Percentiles rank a stretch among this genome's conserved stretches.
Conservation (phyloP, 2,113 vertebrate genomes). For the Ammodramus savannarum region DNA sequence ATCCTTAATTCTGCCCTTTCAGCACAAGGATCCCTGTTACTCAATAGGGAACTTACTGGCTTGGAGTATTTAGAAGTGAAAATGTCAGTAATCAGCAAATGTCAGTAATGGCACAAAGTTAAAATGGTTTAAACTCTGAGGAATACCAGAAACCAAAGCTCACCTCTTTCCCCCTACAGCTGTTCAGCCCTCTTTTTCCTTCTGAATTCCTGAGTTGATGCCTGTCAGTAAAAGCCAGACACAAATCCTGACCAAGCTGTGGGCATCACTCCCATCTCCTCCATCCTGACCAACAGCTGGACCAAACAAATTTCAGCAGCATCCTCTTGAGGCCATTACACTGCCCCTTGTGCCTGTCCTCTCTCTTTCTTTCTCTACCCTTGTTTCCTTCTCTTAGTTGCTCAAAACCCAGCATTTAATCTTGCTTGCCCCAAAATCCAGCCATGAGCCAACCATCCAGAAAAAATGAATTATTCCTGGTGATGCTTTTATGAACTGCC, state of each 20-base stretch:
- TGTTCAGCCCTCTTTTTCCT: neutral
- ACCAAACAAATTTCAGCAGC: neutral
- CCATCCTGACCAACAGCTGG: too few species aligned
- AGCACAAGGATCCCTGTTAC: neutral
- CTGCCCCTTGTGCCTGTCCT: neutral
- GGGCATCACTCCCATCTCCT: neutral
- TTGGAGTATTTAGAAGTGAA: neutral
- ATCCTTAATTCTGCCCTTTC: neutral
- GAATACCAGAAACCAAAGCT: neutral
- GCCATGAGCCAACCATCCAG: rapidly evolving
- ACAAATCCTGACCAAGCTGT: neutral
- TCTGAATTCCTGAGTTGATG: neutral
- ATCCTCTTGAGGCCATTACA: neutral
- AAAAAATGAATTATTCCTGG: neutral
- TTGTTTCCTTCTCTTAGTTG: neutral
- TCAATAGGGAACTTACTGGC: neutral
- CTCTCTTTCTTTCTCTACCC: neutral
- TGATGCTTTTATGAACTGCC: rapidly evolving
- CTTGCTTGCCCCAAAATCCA: neutral
- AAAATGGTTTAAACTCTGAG: neutral
- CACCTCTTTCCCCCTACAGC: neutral
- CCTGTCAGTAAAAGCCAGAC: neutral
- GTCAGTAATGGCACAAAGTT: neutral
- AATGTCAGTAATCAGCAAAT: neutral
- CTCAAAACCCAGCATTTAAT: neutral